These are phyloP conservation scores for Salvator merianae DNA, from an alignment of 2,113 vertebrate genomes.

Conservation along the genomic window DNA sequence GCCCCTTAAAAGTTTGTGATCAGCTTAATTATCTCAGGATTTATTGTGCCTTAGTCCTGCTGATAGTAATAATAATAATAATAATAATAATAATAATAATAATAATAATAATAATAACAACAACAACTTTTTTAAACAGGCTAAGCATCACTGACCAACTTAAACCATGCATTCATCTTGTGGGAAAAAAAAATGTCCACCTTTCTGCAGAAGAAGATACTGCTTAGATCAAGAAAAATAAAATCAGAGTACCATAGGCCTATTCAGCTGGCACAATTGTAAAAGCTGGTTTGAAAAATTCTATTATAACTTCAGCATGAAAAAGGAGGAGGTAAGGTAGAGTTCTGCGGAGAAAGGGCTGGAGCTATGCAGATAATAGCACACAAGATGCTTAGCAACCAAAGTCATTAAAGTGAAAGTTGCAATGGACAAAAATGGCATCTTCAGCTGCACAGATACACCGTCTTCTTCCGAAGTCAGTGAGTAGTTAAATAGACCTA, in stretches of 20 bases:
- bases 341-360: no score
- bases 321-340: not conserved
- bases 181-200: not conserved
- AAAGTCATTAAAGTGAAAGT: no score
- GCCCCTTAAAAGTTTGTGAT: slow-evolving; percentile 45
- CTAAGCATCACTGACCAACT: slow-evolving; percentile 39
- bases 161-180: not conserved
- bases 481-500: not conserved
- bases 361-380: not conserved
- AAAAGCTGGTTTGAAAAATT: not conserved
- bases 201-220: not conserved
- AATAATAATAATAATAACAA: not conserved
- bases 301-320: not conserved
- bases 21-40: slow-evolving; percentile 39
- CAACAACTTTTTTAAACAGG: not conserved
- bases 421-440: not conserved
- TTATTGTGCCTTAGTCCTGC: slow-evolving; percentile 28
- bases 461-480: not conserved
- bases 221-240: not conserved
- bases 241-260: not conserved
- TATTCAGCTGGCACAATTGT: not conserved
- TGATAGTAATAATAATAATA: not conserved
- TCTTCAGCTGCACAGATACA: not conserved
- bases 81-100: not conserved
- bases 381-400: not conserved